Base-by-base conservation (phyloP, 2,888 invertebrate genomes). In the Brachycybe producta region DNA sequence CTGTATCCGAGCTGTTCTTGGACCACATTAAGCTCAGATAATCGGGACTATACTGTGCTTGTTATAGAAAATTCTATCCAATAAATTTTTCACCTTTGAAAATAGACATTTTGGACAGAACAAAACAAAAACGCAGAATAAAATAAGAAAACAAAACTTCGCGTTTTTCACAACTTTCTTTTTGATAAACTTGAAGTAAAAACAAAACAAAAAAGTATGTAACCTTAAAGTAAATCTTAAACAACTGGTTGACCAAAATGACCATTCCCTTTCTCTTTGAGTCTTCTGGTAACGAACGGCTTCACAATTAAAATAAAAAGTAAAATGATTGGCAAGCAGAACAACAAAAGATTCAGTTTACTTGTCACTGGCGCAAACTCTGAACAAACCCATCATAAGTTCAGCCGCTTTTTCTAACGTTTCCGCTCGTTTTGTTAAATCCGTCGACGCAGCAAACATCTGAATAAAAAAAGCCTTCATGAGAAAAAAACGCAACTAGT, bases 241-340 rank as follows among this genome's bases (percentile, higher is more conserved):
- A 86, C 4, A 98, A 74, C 67, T 98, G 97, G 71, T 98, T 98
- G 0, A 97, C 92, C 54, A 98, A 73, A 61, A 84, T 83, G 59
- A 98, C 70, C 90, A 98, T 95, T 51, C 95, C 97, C 70, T 91
- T 78, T 61, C 91, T 79, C 69, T 98, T 98, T 0, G 95, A 91
- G 55, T 88, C 86, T 51, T 82, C 81, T 59, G 90, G 86, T 1
- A 85, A 78, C 5, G 91, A 83, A 54, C 91, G 77, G 55, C 75
- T 76, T 62, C 52, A 65, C 61, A 49, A 51, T 54, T 54, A 49
- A 51, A 45, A 34, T 30, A 21, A 53, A 36, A 13, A 36, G 24
- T 38, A 44, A 46, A 27, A 21, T n/a, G 26, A 46, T 17, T 19
- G 17, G 27, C n/a, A 34, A 19, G 17, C 7, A 34, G 3, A 3